Evolutionary conservation across 2,888 invertebrate species (phyloP).

Genomic region (Trichogramma evanescens): DNA sequence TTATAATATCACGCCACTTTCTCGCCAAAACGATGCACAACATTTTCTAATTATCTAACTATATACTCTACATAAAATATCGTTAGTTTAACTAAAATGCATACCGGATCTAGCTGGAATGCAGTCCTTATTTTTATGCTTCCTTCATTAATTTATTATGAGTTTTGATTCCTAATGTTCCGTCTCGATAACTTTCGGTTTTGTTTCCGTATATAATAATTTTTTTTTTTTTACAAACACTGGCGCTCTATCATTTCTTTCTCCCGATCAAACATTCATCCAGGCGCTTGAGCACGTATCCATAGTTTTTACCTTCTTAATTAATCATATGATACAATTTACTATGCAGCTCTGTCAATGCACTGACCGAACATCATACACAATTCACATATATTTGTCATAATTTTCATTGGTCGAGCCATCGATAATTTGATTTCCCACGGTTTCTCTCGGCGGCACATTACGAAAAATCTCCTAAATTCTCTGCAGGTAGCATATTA

Average conservation of each 20-base stretch:
- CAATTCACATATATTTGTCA: constrained; percentile 43
- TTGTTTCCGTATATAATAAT: constrained; percentile 9
- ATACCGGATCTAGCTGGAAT: constrained; percentile 46
- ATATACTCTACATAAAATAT: constrained; percentile 49
- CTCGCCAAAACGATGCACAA: constrained; percentile 33
- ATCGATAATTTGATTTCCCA: constrained; percentile 44
- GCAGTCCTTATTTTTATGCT: constrained; percentile 42
- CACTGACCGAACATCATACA: constrained; percentile 37
- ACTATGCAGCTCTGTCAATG: constrained; percentile 30
- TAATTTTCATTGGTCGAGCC: constrained; percentile 39
- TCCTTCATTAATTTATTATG: constrained; percentile 20
- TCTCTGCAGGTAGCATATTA: too few species aligned
- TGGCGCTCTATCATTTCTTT: constrained; percentile 17
- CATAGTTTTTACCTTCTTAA: constrained; percentile 8
- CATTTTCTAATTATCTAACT: constrained; percentile 45
- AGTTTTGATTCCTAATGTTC: constrained; percentile 17
- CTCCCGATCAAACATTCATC: constrained; percentile 9
- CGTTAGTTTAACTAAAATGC: constrained; percentile 48
- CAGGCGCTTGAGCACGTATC: not conserved
- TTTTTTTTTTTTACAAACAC: not conserved
- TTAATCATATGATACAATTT: constrained; percentile 33
- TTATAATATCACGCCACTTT: constrained; percentile 23
- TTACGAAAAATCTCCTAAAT: constrained; percentile 14
- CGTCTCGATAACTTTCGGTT: constrained; percentile 17
- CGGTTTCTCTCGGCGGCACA: constrained; percentile 42